phyloP scores from a whole-genome alignment of 2,888 invertebrate species.

The Argyra leucocephala region DNA sequence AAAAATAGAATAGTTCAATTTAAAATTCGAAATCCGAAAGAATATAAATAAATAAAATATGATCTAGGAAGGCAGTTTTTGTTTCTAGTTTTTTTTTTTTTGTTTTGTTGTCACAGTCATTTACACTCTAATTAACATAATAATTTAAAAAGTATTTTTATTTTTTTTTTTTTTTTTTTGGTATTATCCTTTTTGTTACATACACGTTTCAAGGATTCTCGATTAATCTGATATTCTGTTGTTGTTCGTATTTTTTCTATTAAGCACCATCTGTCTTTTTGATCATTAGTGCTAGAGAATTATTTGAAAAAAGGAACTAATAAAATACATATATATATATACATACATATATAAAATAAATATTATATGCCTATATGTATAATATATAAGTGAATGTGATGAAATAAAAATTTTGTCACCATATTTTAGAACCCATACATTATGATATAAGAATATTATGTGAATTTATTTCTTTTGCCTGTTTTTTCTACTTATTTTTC shows the following conservation, averaged over 20 bases:
- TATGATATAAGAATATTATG: too few relatives aligned
- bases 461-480: too few relatives aligned
- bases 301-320: not conserved
- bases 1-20: too few relatives aligned
- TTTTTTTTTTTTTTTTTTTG: not conserved
- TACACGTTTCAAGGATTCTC: not conserved
- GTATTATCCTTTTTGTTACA: not conserved
- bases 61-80: too few relatives aligned
- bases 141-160: not conserved
- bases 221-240: not conserved
- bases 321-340: not conserved
- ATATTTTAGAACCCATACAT: too few relatives aligned
- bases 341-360: not conserved
- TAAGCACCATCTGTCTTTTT: not conserved
- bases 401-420: not conserved
- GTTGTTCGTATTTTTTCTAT: not conserved
- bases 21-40: too few relatives aligned
- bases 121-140: not conserved
- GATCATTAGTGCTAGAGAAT: not conserved
- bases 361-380: not conserved
- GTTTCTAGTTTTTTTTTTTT: too few relatives aligned
- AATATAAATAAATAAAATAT: too few relatives aligned
- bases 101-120: not conserved
- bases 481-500: too few relatives aligned
- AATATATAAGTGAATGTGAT: not conserved